Base-by-base conservation (phyloP, 2,113 vertebrate genomes). In the Clarias magur region DNA sequence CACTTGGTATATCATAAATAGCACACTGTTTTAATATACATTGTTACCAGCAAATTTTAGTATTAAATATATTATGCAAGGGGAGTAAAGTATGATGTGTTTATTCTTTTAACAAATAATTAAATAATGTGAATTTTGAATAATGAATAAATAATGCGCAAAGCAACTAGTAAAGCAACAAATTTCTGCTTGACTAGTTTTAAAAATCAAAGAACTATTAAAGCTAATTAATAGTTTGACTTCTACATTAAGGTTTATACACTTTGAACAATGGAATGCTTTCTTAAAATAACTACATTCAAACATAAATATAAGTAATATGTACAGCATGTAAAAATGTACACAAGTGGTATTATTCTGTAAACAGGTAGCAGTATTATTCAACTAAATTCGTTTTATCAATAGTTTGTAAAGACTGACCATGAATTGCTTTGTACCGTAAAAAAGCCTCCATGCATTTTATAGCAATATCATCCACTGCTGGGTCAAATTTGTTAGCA, bases 401-500 rank as follows among this genome's bases (percentile, higher is more conserved):
- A 6, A 83, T 53, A 2, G 59, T 76, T 23, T 82, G 56, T 76
- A 88, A 48, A 48, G 89, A 80, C 57, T 75, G 60, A 27, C 86
- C 79, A 23, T 93, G 92, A 42, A 97, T 92, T 7, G 96, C 91
- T 90, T 93, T 97, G 59, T 95, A 87, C 16, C 89, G 95, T 38
- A 99, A 92, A 83, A 96, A 83, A n/a, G 95, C 93, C 89, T 99
- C 98, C 23, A 99, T 56, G 23, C 98, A 99, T 84, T 95, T 94
- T 21, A 99, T 92, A 5, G 90, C 95, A 4, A 93, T 48, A 0
- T 97, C 94, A 57, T 99, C 97, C 6, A 96, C 92, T 2, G 38
- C 72, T 0, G 96, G 96, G 88, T 99, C 97, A 92, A 99, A 98
- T 92, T 99, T 99, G 92, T 99, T 99, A 88, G 97, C 98, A 48